A percentile compares a stretch with the other conserved stretches of the same genome.
Conservation (phyloP, 2,113 vertebrate genomes). For the Zosterops borbonicus region DNA sequence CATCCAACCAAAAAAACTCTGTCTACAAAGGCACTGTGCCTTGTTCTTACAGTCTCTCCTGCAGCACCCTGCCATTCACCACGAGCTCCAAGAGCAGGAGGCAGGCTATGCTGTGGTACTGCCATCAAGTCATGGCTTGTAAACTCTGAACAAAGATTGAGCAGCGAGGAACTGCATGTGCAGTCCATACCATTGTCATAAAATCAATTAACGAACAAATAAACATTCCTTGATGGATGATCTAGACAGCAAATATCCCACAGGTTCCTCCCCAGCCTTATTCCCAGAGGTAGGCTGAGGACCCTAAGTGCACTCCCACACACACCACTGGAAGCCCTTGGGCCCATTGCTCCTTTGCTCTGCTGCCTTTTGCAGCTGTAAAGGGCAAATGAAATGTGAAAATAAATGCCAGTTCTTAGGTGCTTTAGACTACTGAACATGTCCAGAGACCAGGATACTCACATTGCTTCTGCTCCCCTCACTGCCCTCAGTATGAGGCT, state of each 20-base stretch:
- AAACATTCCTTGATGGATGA: conserved; percentile 59
- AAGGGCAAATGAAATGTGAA: neutral
- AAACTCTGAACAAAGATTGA: conserved; percentile 67
- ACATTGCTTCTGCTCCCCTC: neutral
- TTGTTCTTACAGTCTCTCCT: neutral
- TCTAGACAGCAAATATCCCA: conserved; percentile 26
- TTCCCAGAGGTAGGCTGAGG: neutral
- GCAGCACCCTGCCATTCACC: neutral
- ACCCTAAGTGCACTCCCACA: conserved; percentile 12
- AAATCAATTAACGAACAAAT: conserved; percentile 73
- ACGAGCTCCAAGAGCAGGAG: neutral
- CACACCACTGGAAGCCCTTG: neutral
- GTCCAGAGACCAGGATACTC: neutral
- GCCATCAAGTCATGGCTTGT: conserved; percentile 49
- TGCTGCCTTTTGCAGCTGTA: neutral
- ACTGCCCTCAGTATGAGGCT: neutral
- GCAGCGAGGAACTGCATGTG: conserved; percentile 39
- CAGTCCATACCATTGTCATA: conserved; percentile 59
- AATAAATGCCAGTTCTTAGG: neutral
- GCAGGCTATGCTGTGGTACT: neutral
- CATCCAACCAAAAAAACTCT: neutral
- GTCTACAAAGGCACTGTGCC: neutral
- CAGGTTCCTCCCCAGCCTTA: conserved; percentile 3
- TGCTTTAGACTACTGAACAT: neutral
- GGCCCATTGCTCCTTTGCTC: neutral